These are phyloP conservation scores for Chromobotia macracanthus DNA, from an alignment of 2,797 vertebrate genomes.

Conservation along the genomic window DNA sequence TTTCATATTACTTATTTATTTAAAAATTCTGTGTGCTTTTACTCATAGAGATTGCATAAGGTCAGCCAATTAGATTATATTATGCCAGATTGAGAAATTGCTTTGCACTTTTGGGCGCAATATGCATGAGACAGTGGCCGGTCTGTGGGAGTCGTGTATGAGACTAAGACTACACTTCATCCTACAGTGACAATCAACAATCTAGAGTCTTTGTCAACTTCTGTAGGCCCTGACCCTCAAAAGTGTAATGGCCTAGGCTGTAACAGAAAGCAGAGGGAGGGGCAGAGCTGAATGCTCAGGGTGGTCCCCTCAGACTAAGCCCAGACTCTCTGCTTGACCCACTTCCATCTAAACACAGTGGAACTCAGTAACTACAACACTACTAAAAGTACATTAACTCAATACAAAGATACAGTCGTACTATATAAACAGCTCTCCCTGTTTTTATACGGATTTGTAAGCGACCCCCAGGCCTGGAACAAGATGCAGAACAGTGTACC, in stretches of 20 bases:
- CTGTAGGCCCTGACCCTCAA: not conserved
- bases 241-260: not conserved
- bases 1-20: too few relatives aligned
- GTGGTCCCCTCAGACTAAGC: conserved; percentile 43
- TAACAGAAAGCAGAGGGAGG: not conserved
- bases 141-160: not conserved
- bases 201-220: not conserved
- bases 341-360: conserved; percentile 16
- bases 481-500: conserved; percentile 11
- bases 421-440: not conserved
- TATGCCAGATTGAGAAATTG: not conserved
- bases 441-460: conserved; percentile 5
- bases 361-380: not conserved
- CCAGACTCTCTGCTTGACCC: conserved; percentile 35
- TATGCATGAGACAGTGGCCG: not conserved
- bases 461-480: not conserved
- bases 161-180: not conserved
- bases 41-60: too few relatives aligned
- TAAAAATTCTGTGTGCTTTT: too few relatives aligned
- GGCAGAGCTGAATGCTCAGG: conserved; percentile 4
- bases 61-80: not conserved
- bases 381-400: not conserved
- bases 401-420: not conserved
- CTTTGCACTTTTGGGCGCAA: too few relatives aligned
- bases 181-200: not conserved